These are phyloP conservation scores for Phycodurus eques DNA, from an alignment of 2,113 vertebrate species.

Conservation along the genomic window DNA sequence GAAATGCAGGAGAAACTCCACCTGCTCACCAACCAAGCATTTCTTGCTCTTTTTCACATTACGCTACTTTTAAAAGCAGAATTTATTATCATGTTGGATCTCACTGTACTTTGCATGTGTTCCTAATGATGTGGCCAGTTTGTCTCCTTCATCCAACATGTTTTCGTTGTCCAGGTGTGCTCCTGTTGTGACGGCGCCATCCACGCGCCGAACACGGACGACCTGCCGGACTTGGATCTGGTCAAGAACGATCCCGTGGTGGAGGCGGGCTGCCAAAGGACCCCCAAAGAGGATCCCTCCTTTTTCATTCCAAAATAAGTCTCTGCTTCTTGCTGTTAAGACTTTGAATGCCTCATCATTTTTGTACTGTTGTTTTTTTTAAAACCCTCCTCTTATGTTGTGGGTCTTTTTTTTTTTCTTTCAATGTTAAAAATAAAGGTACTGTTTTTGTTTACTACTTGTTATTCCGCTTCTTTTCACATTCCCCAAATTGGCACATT, in stretches of 20 bases:
- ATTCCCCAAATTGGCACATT: no score
- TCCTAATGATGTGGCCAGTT: neutral
- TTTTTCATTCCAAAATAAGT: neutral
- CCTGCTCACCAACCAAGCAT: neutral
- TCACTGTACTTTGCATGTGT: neutral
- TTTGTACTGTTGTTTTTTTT: no score
- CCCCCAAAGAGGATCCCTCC: conserved; percentile 44
- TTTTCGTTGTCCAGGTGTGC: conserved; percentile 74
- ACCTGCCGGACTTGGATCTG: conserved; percentile 73
- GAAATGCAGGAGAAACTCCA: neutral
- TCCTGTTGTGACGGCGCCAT: conserved; percentile 76
- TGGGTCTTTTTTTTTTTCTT: no score
- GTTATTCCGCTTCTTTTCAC: no score
- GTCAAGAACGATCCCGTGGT: conserved; percentile 63
- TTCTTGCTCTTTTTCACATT: neutral
- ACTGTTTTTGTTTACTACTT: no score
- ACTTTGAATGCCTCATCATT: no score
- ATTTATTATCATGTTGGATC: no score
- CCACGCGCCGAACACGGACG: conserved; percentile 67
- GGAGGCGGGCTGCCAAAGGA: conserved; percentile 54
- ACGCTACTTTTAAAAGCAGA: neutral
- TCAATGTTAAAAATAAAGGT: no score
- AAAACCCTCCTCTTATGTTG: no score
- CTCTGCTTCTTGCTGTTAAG: conserved; percentile 5
- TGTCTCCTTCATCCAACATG: neutral